Evolutionary conservation across 2,113 vertebrate species (phyloP).

Genomic region (Pangasianodon hypophthalmus): DNA sequence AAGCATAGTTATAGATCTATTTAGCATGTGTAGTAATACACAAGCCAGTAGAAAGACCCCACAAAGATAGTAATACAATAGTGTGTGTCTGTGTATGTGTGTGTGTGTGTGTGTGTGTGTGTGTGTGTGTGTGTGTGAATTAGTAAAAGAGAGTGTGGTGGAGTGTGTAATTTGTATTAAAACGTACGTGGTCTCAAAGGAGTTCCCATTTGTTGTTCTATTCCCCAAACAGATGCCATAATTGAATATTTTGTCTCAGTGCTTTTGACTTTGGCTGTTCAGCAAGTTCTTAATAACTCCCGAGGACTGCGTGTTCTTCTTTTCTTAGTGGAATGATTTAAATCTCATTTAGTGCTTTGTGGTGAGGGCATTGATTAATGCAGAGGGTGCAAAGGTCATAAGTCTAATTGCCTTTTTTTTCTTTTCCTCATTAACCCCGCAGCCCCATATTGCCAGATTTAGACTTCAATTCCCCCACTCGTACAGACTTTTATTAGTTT

Average conservation of each 20-base stretch:
- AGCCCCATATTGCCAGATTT: not conserved
- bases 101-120: not conserved
- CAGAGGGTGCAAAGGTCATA: slow-evolving; percentile 8
- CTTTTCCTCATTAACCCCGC: not conserved
- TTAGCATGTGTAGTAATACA: not conserved
- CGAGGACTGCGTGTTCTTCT: not conserved
- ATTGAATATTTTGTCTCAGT: slow-evolving; percentile 12
- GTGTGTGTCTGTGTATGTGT: not conserved
- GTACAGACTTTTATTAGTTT: not conserved
- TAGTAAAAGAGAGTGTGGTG: not conserved
- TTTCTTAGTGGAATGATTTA: not conserved
- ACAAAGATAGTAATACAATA: not conserved
- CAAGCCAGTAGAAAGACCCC: not conserved
- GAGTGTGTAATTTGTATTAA: not conserved
- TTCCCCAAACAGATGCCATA: slow-evolving; percentile 14
- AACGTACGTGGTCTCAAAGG: not conserved
- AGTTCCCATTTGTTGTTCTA: slow-evolving; percentile 12
- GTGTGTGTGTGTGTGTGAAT: not conserved
- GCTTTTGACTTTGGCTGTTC: slow-evolving; percentile 25
- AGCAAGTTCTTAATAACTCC: not conserved
- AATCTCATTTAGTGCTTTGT: slow-evolving; percentile 15
- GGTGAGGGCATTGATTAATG: not conserved
- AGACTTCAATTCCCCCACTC: not conserved
- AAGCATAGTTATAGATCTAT: not conserved
- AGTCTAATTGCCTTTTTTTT: not conserved